Evolutionary conservation across 2,797 vertebrate genomes (phyloP), one percentile per base, ranked within the genome.

Genomic region (Schizothorax lantsangensis): DNA sequence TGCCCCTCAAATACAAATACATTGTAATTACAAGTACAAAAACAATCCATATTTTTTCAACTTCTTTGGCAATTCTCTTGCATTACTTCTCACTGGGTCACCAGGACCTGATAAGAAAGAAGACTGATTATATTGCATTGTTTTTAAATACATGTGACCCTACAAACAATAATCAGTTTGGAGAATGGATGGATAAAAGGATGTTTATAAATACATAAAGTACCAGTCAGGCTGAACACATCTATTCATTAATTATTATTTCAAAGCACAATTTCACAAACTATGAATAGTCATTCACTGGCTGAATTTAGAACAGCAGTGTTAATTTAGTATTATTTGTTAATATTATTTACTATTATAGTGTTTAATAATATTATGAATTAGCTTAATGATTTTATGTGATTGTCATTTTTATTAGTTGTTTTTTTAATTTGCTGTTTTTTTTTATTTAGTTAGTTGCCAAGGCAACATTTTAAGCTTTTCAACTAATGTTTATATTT

Each of bases 21-120:
- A 59, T 26, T 85, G 40, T 69, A 80, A 85, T 79, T 47, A 80
- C 17, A 85, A 80, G 36, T 80, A 33, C 47, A 80, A 80, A 80
- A 80, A 85, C 66, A 80, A 49, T 71, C 52, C 54, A 23, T 69
- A n/a, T 57, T 15, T 54, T 54, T 78, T 85, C 38, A 47, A 66
- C 84, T 59, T 85, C 84, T 85, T 85, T 85, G 84, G 77, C 77
- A 85, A 73, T 73, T 85, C 66, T 80, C 77, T 40, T 80, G 36
- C 17, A 72, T 71, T 72, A 45, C n/a, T 54, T 85, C 83, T 85
- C 47, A 85, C 5, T 15, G 83, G 62, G 49, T 85, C 33, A 54
- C 66, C 83, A 77, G 72, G 72, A 84, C 74, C 83, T 85, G 33
- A 33, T 21, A 79, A 54, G 11, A 85, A 85, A 85, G n/a, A 68